phyloP scores from a whole-genome alignment of 2,888 invertebrate genomes.

The Palloptera scutellata region DNA sequence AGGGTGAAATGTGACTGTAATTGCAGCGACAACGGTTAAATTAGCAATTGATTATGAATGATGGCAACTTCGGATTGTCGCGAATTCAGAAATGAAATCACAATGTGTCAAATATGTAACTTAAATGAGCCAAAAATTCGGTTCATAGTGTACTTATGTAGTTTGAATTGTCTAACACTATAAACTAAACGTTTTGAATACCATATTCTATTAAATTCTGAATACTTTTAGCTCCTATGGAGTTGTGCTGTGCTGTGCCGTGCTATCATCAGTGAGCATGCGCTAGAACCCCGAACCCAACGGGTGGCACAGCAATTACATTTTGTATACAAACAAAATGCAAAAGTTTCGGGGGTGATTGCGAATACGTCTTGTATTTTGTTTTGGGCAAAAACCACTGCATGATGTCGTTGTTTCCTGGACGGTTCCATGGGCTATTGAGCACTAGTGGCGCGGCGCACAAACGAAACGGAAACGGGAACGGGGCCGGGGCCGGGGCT shows the following conservation, averaged over 20 bases:
- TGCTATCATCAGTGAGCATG: neutral
- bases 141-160: too few species aligned
- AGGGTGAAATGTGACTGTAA: constrained; percentile 22
- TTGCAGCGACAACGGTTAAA: constrained; percentile 26
- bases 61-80: neutral
- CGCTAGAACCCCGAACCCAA: neutral
- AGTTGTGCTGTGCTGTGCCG: neutral
- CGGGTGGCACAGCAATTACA: neutral
- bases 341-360: too few species aligned
- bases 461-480: constrained; percentile 6
- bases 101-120: too few species aligned
- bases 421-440: constrained; percentile 19
- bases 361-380: too few species aligned
- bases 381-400: too few species aligned
- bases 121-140: too few species aligned
- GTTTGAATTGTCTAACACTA: too few species aligned
- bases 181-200: too few species aligned
- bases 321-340: neutral
- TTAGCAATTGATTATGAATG: constrained; percentile 30
- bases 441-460: constrained; percentile 2
- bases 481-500: neutral
- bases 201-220: too few species aligned
- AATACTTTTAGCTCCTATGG: too few species aligned
- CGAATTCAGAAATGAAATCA: neutral
- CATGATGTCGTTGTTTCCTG: too few species aligned